Evolutionary conservation across 2,888 invertebrate genomes (phyloP).

Genomic region (Cloeon dipterum): DNA sequence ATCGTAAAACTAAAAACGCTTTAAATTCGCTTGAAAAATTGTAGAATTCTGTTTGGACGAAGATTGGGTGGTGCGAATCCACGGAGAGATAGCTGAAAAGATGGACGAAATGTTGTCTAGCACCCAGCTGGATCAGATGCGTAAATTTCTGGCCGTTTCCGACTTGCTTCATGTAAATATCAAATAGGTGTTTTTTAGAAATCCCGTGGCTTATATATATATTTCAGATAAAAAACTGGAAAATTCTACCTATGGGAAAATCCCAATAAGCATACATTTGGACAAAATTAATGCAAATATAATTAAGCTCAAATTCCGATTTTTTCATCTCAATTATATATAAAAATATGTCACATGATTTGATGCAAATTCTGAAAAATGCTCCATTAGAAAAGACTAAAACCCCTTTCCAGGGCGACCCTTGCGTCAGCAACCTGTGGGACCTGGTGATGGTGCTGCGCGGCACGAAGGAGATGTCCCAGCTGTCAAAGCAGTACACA

Average conservation of each 20-base stretch:
- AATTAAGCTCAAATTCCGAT: too few species aligned
- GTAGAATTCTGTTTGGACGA: neutral
- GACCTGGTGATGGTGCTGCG: slow-evolving; percentile 16
- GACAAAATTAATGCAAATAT: too few species aligned
- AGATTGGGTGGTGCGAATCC: neutral
- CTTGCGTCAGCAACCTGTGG: slow-evolving; percentile 17
- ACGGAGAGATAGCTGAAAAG: neutral
- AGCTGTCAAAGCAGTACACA: slow-evolving; percentile 14
- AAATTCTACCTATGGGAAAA: too few species aligned
- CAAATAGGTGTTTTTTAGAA: too few species aligned
- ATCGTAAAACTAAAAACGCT: too few species aligned
- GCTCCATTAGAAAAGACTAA: too few species aligned
- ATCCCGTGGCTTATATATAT: too few species aligned
- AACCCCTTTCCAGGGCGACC: slow-evolving; percentile 10
- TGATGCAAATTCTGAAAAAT: too few species aligned
- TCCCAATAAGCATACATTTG: too few species aligned
- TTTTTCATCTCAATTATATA: too few species aligned
- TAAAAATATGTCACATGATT: too few species aligned
- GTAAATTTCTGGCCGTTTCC: neutral
- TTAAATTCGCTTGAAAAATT: neutral
- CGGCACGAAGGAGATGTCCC: slow-evolving; percentile 13
- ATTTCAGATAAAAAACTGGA: too few species aligned
- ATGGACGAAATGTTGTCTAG: neutral
- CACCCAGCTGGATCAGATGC: neutral
- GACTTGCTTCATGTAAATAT: slow-evolving; percentile 1